Percentiles rank a stretch among this genome's conserved stretches.
Conservation (phyloP, 1,140 invertebrate genomes). For the Heterodera carotae region DNA sequence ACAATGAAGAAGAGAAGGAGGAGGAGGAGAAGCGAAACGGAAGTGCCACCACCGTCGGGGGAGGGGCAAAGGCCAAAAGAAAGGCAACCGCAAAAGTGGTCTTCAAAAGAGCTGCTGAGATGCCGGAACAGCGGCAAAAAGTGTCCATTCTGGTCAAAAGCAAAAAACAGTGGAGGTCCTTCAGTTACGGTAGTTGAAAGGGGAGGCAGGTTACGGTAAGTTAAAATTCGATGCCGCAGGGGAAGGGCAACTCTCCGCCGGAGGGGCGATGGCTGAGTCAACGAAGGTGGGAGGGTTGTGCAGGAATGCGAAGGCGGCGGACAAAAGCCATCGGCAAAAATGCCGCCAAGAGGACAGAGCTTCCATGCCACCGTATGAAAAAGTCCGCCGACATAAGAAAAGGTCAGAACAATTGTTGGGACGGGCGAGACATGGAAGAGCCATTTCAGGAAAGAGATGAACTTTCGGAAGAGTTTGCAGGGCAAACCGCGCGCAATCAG, state of each 20-base stretch:
- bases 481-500: conserved; percentile 64
- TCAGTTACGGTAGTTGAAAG: conserved; percentile 2
- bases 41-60: too few relatives aligned
- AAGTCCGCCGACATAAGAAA: conserved; percentile 61
- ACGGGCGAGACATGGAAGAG: background rate
- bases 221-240: background rate
- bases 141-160: conserved; percentile 15
- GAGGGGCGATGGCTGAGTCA: background rate
- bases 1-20: background rate
- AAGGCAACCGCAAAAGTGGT: conserved; percentile 4
- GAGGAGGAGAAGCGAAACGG: background rate
- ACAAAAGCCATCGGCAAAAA: background rate
- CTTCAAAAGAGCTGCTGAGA: background rate
- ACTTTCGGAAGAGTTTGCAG: conserved; percentile 62
- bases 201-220: background rate
- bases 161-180: conserved; percentile 15
- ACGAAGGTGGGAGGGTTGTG: conserved; percentile 11
- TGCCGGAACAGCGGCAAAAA: background rate
- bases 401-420: conserved; percentile 32
- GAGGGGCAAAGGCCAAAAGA: background rate
- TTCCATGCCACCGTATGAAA: conserved; percentile 53
- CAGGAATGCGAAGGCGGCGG: background rate
- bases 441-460: conserved; percentile 56
- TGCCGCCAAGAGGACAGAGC: conserved; percentile 13
- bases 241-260: background rate